Conservation (phyloP, 2,888 invertebrate genomes). For the Drosophila leonis region DNA sequence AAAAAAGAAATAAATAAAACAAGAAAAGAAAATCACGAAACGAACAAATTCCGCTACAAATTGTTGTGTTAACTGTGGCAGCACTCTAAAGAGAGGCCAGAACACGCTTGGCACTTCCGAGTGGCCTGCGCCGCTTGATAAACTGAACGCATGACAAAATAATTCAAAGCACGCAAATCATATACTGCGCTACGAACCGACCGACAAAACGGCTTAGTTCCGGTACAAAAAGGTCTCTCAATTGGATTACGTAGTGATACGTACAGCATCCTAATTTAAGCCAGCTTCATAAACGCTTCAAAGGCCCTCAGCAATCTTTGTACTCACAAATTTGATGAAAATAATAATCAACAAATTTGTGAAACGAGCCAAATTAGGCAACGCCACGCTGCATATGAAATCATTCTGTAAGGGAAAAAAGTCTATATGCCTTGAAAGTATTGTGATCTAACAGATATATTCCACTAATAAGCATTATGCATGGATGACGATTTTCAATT, state of each 20-base stretch:
- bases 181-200: slow-evolving; percentile 8
- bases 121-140: slow-evolving; percentile 28
- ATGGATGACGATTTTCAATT: too few relatives aligned
- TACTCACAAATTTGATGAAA: background rate
- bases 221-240: background rate
- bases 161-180: slow-evolving; percentile 55
- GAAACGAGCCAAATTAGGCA: background rate
- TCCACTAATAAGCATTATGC: background rate
- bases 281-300: background rate
- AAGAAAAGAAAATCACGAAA: background rate
- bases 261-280: slow-evolving; percentile 4
- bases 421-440: background rate
- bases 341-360: slow-evolving; percentile 4
- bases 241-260: slow-evolving; percentile 7
- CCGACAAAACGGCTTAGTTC: slow-evolving; percentile 5
- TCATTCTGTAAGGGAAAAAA: background rate
- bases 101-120: slow-evolving; percentile 37
- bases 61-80: slow-evolving; percentile 6
- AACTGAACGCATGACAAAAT: slow-evolving; percentile 44
- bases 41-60: slow-evolving; percentile 9
- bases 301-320: background rate
- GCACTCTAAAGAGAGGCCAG: background rate
- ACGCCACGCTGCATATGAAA: background rate
- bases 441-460: background rate
- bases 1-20: background rate